These are phyloP conservation scores for Paramuricea clavata DNA, from an alignment of 92 coral and sea anemone genomes.

Conservation along the genomic window DNA sequence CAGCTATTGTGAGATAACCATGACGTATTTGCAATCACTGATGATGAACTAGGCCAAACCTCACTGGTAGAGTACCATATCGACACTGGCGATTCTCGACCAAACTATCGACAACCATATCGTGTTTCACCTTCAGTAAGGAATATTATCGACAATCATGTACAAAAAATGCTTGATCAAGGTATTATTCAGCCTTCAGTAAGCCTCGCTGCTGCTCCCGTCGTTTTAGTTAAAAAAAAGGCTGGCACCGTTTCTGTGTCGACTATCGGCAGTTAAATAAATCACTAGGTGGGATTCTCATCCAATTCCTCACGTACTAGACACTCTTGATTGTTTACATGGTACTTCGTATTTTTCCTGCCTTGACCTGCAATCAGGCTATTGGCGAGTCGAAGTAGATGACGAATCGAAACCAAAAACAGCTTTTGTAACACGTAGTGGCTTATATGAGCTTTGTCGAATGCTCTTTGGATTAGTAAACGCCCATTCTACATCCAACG, in stretches of 20 bases:
- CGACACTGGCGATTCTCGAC: conserved; percentile 47
- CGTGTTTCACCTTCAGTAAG: conserved; percentile 28
- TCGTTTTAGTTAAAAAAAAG: conserved; percentile 13
- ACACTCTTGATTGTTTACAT: not conserved
- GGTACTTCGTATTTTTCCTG: conserved; percentile 29
- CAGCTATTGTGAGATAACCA: too few species aligned
- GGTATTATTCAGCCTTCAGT: conserved; percentile 31
- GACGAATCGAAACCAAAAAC: conserved; percentile 66
- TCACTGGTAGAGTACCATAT: conserved; percentile 23
- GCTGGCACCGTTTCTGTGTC: too few species aligned
- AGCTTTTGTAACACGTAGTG: conserved; percentile 70
- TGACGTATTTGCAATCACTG: conserved; percentile 37
- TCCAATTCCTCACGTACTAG: conserved; percentile 40
- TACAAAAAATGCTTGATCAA: conserved; percentile 36
- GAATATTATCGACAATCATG: conserved; percentile 13
- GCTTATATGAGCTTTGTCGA: conserved; percentile 54
- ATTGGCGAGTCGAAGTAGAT: conserved; percentile 70
- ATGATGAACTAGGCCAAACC: conserved; percentile 43
- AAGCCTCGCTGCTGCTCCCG: conserved; percentile 35
- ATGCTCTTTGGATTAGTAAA: conserved; percentile 66
- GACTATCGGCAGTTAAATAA: too few species aligned
- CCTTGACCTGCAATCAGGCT: conserved; percentile 54
- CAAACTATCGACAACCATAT: conserved; percentile 45
- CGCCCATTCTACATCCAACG: conserved; percentile 71
- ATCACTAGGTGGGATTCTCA: too few species aligned